Base-by-base conservation (phyloP, 2,113 vertebrate species). In the Pachyramphus minor region DNA sequence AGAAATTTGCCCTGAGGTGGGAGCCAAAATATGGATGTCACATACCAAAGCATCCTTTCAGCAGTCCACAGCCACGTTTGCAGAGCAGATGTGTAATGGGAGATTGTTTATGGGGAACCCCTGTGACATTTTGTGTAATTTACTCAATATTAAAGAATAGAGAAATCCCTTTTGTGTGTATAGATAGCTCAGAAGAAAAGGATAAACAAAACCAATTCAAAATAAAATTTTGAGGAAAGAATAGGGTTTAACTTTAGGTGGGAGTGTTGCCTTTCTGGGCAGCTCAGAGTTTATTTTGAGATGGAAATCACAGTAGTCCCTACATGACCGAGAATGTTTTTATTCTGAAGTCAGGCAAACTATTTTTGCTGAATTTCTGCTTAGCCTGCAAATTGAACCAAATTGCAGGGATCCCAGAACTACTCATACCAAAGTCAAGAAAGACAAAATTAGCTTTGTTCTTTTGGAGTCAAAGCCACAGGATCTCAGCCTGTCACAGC, bases 331-430 rank as follows among this genome's bases (percentile, higher is more conserved):
- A 67, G 23, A 35, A 50, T 41, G 44, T 63, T 94, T 87, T 93
- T 72, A 68, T 68, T 67, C 37, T 72, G 58, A 87, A 84, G 82
- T 37, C 62, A 74, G 39, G 16, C 31, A 89, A 59, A 67, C 60
- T 75, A 35, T 79, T 78, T 92, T 93, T 89, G 39, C 69, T 76
- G 53, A 71, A n/a, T 63, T 93, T 87, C 56, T 69, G 39, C 63
- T 88, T 76, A 91, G 62, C 47, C 71, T 89, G 58, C 6, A 96
- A 95, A 81, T 16, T 58, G 62, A 78, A 95, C 52, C 47, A 95
- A 95, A 94, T 91, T 89, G 56, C 44, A 94, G 66, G 60, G 52
- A 91, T 84, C 22, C 27, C 44, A 59, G 87, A 84, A 66, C 45
- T 53, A 73, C 60, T 77, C 50, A 81, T 14, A 72, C 50, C 27